Evolutionary conservation across 2,797 vertebrate species (phyloP).

Genomic region (Sciurus carolinensis): DNA sequence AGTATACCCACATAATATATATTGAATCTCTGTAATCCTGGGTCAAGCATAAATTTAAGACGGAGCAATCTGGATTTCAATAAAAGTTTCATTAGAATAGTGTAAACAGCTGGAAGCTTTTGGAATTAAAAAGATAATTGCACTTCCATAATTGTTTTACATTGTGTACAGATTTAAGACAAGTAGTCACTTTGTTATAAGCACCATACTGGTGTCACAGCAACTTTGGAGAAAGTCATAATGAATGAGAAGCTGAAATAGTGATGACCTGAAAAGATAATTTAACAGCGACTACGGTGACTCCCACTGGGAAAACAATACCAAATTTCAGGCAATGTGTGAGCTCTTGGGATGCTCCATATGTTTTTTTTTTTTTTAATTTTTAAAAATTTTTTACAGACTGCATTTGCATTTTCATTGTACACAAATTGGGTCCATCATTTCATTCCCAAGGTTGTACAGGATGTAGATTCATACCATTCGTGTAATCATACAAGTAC

Average conservation of each 20-base stretch:
- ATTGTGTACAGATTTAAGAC: constrained; percentile 1
- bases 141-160: constrained; percentile 66
- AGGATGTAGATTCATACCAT: too few species aligned
- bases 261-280: constrained; percentile 18
- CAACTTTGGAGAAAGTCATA: constrained; percentile 14
- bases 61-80: constrained; percentile 38
- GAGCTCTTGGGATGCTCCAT: neutral
- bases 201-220: constrained; percentile 31
- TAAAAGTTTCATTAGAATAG: constrained; percentile 66
- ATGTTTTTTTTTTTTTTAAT: constrained; percentile 12
- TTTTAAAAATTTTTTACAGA: too few species aligned
- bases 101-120: constrained; percentile 65
- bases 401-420: too few species aligned
- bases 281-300: constrained; percentile 1
- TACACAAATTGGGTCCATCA: too few species aligned
- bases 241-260: constrained; percentile 23
- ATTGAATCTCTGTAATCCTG: constrained; percentile 23
- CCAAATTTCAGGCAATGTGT: neutral
- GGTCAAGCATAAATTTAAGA: constrained; percentile 68
- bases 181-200: constrained; percentile 31
- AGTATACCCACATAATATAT: neutral
- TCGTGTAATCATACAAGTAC: too few species aligned
- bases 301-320: neutral
- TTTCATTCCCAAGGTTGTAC: too few species aligned
- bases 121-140: constrained; percentile 76